phyloP scores from a whole-genome alignment of 30 jellyfish, hydroid and myxozoan species.

The Chrysaora quinquecirrha region DNA sequence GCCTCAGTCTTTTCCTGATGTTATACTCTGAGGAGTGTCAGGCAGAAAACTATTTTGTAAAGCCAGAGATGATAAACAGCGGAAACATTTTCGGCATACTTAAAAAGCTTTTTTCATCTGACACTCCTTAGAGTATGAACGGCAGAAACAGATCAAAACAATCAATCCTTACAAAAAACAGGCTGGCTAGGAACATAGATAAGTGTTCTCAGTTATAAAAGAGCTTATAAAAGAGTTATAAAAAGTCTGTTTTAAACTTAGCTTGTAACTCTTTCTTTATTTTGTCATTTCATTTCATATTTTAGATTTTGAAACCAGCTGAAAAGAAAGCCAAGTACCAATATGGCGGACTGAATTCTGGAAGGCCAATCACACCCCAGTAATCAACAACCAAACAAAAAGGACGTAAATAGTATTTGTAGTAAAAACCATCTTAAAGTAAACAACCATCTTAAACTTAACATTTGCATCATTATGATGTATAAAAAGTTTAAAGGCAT shows the following conservation, averaged over 20 bases:
- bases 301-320: constrained; percentile 98
- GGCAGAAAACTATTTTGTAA: no score
- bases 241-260: background rate
- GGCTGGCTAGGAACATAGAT: background rate
- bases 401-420: constrained; percentile 64
- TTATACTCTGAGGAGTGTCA: no score
- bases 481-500: background rate
- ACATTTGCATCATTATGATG: background rate
- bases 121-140: no score
- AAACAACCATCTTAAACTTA: background rate
- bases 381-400: constrained; percentile 82
- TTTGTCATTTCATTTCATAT: no score
- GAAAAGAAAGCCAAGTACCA: constrained; percentile 93
- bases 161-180: no score
- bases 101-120: no score
- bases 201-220: background rate
- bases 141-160: no score
- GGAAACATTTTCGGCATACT: no score
- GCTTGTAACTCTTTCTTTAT: no score
- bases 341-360: constrained; percentile 98
- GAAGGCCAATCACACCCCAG: constrained; percentile 99
- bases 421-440: background rate
- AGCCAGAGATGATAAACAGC: no score
- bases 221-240: no score
- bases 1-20: background rate